Evolutionary conservation across 2,113 vertebrate species (phyloP).

Genomic region (Phylloscopus whistleri): DNA sequence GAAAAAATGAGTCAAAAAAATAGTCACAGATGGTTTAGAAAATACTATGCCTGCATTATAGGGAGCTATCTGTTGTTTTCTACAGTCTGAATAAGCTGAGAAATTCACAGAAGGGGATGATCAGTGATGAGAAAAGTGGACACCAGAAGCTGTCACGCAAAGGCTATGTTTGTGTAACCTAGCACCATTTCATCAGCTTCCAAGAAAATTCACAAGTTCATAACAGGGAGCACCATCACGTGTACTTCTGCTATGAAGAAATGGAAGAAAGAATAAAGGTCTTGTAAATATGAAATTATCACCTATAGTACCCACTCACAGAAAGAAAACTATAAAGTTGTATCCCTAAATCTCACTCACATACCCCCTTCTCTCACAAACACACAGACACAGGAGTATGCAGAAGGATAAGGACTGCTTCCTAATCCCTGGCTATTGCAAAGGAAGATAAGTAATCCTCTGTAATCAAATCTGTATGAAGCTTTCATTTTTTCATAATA

Average conservation of each 20-base stretch:
- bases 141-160: neutral
- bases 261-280: neutral
- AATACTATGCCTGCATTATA: neutral
- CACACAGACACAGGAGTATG: neutral
- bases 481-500: slow-evolving; percentile 8
- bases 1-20: slow-evolving; percentile 29
- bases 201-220: neutral
- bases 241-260: neutral
- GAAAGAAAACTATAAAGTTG: neutral
- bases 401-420: neutral
- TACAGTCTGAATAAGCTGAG: neutral
- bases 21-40: slow-evolving; percentile 26
- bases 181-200: neutral
- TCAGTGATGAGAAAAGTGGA: neutral
- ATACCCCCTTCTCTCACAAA: neutral
- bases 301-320: neutral
- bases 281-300: neutral
- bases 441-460: slow-evolving; percentile 29
- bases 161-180: neutral
- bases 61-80: neutral
- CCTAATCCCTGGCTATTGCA: neutral
- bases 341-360: neutral
- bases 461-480: slow-evolving; percentile 30
- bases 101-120: neutral
- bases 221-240: neutral